Conservation (phyloP, 2,113 vertebrate species). For the Danio rerio region GRCz12tu NC_133199.1:21174501-21175000, state of each 20-base stretch:
- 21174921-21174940: too few species aligned
- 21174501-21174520: slow-evolving; percentile 72
- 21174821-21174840: too few species aligned
- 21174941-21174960: too few species aligned
- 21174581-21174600: not conserved
- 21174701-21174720: slow-evolving; percentile 62
- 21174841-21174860: too few species aligned
- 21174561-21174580: slow-evolving; percentile 79
- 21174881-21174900: too few species aligned
- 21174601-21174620: not conserved
- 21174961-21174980: too few species aligned
- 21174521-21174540: slow-evolving; percentile 66
- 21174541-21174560: slow-evolving; percentile 75
- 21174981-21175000: too few species aligned
- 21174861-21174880: too few species aligned
- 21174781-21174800: too few species aligned
- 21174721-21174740: slow-evolving; percentile 67
- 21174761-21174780: too few species aligned
- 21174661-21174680: slow-evolving; percentile 74
- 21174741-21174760: slow-evolving; percentile 64
- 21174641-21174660: slow-evolving; percentile 81
- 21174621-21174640: not conserved
- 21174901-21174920: too few species aligned
- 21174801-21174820: too few species aligned
- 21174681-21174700: slow-evolving; percentile 71